Evolutionary conservation across 2,888 invertebrate genomes (phyloP).

Genomic region (Eilema caniola): DNA sequence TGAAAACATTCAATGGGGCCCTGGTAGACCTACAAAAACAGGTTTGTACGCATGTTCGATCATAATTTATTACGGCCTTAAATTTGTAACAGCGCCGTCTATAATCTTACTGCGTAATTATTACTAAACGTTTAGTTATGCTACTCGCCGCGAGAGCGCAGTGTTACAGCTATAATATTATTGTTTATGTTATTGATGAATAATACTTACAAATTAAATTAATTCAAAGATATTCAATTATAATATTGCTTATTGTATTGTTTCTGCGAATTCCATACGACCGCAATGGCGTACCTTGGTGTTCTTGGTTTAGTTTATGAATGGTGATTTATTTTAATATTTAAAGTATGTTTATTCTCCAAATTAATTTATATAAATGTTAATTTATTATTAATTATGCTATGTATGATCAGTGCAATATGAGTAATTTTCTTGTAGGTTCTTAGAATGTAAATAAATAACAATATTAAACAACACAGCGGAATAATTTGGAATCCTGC

Average conservation of each 20-base stretch:
- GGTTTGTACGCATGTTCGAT: background rate
- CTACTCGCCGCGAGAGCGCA: conserved; percentile 53
- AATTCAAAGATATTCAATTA: background rate
- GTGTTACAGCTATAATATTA: background rate
- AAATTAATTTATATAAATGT: background rate
- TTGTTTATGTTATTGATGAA: background rate
- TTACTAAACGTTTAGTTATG: conserved; percentile 29
- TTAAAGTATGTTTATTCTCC: background rate
- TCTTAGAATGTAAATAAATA: background rate
- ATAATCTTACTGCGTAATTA: background rate
- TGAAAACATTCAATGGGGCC: background rate
- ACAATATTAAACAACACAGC: no score
- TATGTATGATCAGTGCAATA: background rate
- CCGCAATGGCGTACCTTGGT: conserved; percentile 3
- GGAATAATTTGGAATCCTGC: no score
- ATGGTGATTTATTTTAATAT: conserved; percentile 3
- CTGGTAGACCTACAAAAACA: conserved; percentile 18
- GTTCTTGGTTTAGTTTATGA: background rate
- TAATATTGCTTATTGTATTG: background rate
- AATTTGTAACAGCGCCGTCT: conserved; percentile 63
- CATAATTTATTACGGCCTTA: background rate
- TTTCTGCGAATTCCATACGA: background rate
- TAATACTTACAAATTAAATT: conserved; percentile 2
- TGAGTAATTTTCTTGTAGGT: background rate
- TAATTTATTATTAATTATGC: background rate